Percentiles rank a stretch among this genome's conserved stretches.
These are phyloP conservation scores for Pelmatolapia mariae DNA, from an alignment of 2,113 vertebrate genomes.

Conservation along the genomic window DNA sequence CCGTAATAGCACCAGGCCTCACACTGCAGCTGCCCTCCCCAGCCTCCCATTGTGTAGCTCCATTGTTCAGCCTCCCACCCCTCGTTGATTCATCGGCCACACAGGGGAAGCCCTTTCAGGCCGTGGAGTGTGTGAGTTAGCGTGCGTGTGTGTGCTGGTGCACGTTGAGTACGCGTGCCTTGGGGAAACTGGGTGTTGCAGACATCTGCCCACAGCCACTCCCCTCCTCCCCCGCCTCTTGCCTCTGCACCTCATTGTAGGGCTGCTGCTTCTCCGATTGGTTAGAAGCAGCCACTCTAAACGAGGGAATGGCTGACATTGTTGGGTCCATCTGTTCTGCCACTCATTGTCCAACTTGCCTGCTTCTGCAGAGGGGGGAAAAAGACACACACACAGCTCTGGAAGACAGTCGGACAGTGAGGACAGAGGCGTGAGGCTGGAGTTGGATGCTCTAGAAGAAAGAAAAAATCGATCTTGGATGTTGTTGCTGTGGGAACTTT, in stretches of 20 bases:
- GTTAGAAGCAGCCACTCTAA: constrained; percentile 68
- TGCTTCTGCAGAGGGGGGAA: neutral
- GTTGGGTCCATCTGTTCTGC: constrained; percentile 92
- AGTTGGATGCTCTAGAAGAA: neutral
- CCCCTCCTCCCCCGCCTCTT: constrained; percentile 57
- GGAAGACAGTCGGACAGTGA: constrained; percentile 62
- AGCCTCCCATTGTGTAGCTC: constrained; percentile 83
- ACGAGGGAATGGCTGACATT: constrained; percentile 87
- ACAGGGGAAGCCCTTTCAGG: constrained; percentile 79
- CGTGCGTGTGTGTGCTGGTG: constrained; percentile 4
- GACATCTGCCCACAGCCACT: constrained; percentile 64
- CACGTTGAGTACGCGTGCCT: constrained; percentile 77
- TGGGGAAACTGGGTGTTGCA: constrained; percentile 82
- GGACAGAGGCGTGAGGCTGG: neutral
- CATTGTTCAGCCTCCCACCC: constrained; percentile 85
- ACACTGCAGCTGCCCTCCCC: constrained; percentile 91
- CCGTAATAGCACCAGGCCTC: constrained; percentile 73
- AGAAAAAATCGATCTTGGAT: neutral
- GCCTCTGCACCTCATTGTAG: constrained; percentile 79
- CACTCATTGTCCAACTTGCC: constrained; percentile 84
- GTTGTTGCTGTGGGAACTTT: neutral
- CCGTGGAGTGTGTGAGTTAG: neutral
- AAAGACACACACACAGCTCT: constrained; percentile 46
- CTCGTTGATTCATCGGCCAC: constrained; percentile 89
- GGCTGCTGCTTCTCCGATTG: constrained; percentile 75